Evolutionary conservation across 2,888 invertebrate species (phyloP), one percentile per base, ranked within the genome.

Genomic region (Apotomis capreana): DNA sequence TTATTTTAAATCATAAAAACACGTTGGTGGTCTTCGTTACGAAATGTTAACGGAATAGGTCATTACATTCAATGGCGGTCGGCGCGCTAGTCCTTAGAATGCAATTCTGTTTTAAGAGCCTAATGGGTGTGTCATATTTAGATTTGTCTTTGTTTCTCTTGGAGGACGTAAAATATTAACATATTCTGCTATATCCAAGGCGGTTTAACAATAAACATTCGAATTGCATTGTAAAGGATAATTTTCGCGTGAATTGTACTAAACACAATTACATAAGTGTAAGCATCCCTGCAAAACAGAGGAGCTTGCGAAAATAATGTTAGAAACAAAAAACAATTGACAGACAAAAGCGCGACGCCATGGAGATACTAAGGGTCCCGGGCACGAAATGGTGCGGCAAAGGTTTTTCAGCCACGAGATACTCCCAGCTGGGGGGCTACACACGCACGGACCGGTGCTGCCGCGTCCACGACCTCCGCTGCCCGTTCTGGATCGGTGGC

Each of bases 321-420:
- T 69, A 73, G 69, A 73, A 74, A 73, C 60, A 65, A 75, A 79
- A 76, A 76, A 78, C 76, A 72, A 65, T 83, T 79, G 79, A 83
- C 88, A 92, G 92, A 89, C 83, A 85, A 77, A 91, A 91, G 78
- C 89, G 94, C 37, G 90, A 91, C 75, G 87, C 90, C 0, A 90
- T 89, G 85, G 96, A 97, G 84, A 89, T 97, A 79, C 94, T 98
- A 71, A 95, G 97, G 76, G 95, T 97, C 61, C 98, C 98, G 0
- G 98, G 98, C 62, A 98, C 98, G 0, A 96, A 97, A 85, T 98
- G 98, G 98, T 98, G 98, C 88, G 98, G 98, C 37, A 96, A 96
- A 79, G 98, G 98, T 1, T 96, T 96, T 83, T 95, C 95, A 0
- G 98, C 98, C 5, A 94, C 95, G 57, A 95, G 96, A 77, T 97